A percentile compares a stretch with the other conserved stretches of the same genome.
phyloP scores from a whole-genome alignment of 2,113 vertebrate genomes.

The Sander lucioperca region DNA sequence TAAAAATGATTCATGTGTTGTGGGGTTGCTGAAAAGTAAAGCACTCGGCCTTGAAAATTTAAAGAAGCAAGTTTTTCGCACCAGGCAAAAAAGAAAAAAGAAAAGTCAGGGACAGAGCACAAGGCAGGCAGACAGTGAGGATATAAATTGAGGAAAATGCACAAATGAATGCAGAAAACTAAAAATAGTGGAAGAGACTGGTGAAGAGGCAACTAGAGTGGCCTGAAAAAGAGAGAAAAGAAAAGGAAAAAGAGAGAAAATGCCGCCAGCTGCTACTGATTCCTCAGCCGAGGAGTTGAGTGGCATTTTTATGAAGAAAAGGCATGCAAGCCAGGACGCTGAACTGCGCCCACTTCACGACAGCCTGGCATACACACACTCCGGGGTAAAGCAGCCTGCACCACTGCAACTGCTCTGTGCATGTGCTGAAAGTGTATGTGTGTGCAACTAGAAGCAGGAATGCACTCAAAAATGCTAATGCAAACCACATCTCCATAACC shows the following conservation, averaged over 20 bases:
- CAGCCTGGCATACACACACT: slow-evolving; percentile 38
- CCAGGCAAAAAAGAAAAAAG: not conserved
- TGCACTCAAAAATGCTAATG: slow-evolving; percentile 75
- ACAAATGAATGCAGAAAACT: slow-evolving; percentile 55
- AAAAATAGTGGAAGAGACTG: slow-evolving; percentile 60
- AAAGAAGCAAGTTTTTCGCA: slow-evolving; percentile 27
- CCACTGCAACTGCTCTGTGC: slow-evolving; percentile 30
- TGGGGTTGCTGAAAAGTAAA: slow-evolving; percentile 41
- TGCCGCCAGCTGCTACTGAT: slow-evolving; percentile 80
- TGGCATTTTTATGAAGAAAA: slow-evolving; percentile 83
- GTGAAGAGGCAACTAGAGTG: slow-evolving; percentile 53
- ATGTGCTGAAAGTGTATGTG: slow-evolving; percentile 18
- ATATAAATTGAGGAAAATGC: slow-evolving; percentile 42
- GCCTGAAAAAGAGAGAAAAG: slow-evolving; percentile 59
- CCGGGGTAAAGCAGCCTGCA: slow-evolving; percentile 33
- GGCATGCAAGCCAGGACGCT: slow-evolving; percentile 67
- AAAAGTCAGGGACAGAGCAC: slow-evolving; percentile 31
- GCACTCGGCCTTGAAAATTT: slow-evolving; percentile 42
- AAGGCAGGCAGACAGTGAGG: slow-evolving; percentile 42
- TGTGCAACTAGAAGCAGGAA: slow-evolving; percentile 51
- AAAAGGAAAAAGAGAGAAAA: slow-evolving; percentile 52
- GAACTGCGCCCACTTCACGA: slow-evolving; percentile 59
- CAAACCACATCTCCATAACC: slow-evolving; percentile 66
- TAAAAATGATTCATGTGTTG: slow-evolving; percentile 74
- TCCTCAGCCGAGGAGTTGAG: slow-evolving; percentile 74